phyloP scores from a whole-genome alignment of 2,888 invertebrate species.

The Meganola albula region DNA sequence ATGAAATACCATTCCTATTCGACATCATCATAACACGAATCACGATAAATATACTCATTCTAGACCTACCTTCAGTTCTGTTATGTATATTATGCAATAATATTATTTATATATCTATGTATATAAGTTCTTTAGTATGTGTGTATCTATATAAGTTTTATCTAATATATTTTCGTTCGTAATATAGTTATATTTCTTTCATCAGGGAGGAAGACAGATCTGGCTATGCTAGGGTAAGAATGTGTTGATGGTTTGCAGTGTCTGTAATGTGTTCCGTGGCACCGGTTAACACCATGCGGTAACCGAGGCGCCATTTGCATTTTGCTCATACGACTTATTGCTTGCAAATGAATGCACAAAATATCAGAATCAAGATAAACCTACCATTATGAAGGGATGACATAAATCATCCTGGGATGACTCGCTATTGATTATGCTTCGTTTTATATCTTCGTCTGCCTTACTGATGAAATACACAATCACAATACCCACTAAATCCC shows the following conservation, averaged over 20 bases:
- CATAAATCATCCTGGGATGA: conserved; percentile 28
- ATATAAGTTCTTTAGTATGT: no score
- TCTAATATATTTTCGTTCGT: conserved; percentile 33
- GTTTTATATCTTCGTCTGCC: conserved; percentile 67
- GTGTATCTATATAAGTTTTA: conserved; percentile 31
- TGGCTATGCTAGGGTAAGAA: conserved; percentile 77
- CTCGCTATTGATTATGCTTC: conserved; percentile 52
- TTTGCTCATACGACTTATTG: conserved; percentile 46
- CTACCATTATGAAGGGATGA: conserved; percentile 15
- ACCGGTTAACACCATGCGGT: conserved; percentile 35
- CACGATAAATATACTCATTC: conserved; percentile 17
- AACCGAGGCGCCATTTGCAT: conserved; percentile 36
- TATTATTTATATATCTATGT: conserved; percentile 29
- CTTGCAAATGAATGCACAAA: conserved; percentile 52
- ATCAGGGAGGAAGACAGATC: conserved; percentile 78
- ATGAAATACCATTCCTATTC: conserved; percentile 17
- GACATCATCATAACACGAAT: conserved; percentile 30
- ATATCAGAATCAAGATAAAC: conserved; percentile 19
- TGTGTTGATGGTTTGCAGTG: conserved; percentile 68
- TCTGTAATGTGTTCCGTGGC: conserved; percentile 55
- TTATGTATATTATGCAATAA: conserved; percentile 30
- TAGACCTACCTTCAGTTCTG: conserved; percentile 22
- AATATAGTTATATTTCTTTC: conserved; percentile 68
- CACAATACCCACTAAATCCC: conserved; percentile 47
- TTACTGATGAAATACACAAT: conserved; percentile 65